These are phyloP conservation scores for Loriculus beryllinus DNA, from an alignment of 2,797 vertebrate species.

Conservation along the genomic window DNA sequence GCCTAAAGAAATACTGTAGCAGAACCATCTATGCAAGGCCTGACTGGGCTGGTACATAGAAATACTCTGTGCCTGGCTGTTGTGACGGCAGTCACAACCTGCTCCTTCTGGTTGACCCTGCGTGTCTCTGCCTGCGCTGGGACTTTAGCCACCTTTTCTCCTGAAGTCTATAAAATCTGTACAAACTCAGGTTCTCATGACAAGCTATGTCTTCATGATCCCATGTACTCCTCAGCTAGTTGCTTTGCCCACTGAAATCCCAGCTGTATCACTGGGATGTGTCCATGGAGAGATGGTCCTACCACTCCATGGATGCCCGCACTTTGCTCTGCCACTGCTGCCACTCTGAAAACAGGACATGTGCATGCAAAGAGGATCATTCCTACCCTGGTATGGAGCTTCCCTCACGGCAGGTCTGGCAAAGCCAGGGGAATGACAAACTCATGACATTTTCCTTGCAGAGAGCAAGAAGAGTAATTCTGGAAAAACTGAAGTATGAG, in stretches of 20 bases:
- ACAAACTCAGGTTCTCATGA: background rate
- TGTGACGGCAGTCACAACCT: background rate
- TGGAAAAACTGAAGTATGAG: background rate
- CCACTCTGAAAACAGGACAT: background rate
- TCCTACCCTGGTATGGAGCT: background rate
- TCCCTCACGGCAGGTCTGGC: background rate
- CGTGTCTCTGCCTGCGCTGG: background rate
- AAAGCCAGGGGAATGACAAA: background rate
- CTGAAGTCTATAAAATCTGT: background rate
- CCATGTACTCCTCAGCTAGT: background rate
- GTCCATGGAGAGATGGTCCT: background rate
- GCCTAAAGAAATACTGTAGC: background rate
- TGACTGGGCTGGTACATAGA: background rate
- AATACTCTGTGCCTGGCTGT: background rate
- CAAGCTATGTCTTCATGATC: background rate
- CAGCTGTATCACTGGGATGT: background rate
- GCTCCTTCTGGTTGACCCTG: background rate
- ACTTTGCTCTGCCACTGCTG: background rate
- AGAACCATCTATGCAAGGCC: background rate
- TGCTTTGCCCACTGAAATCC: background rate
- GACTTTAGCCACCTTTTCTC: background rate
- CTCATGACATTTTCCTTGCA: rapidly evolving
- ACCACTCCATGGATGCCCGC: too few relatives aligned
- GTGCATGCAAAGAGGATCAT: background rate
- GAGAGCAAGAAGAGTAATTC: background rate